Conservation (phyloP, 53 echinoderm and acorn worm genomes). For the Echinarachnius parma region DNA sequence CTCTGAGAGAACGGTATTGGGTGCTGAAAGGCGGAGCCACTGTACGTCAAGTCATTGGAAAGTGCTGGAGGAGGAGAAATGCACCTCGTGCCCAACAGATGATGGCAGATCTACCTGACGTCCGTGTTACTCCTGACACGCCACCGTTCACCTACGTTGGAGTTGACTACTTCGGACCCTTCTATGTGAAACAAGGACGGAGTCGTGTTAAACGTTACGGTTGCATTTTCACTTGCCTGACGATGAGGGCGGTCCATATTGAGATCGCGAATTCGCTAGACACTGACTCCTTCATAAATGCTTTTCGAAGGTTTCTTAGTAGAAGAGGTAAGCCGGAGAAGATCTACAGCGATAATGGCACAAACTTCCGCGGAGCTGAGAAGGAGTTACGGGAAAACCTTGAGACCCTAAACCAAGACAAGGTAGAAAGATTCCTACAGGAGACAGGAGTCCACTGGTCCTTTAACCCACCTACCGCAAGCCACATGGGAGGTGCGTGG, state of each 20-base stretch:
- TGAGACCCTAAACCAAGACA: constrained; percentile 28
- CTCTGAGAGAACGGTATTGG: too few relatives aligned
- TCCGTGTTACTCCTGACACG: constrained; percentile 41
- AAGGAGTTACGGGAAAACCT: constrained; percentile 51
- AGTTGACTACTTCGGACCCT: constrained; percentile 65
- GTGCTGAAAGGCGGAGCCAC: too few relatives aligned
- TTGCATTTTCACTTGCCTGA: constrained; percentile 65
- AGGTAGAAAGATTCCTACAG: constrained; percentile 28
- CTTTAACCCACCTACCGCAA: constrained; percentile 67
- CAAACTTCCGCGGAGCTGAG: constrained; percentile 71
- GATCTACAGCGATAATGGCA: constrained; percentile 73
- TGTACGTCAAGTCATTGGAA: too few relatives aligned
- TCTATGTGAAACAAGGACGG: constrained; percentile 59
- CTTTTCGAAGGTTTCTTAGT: constrained; percentile 58
- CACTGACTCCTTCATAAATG: constrained; percentile 62
- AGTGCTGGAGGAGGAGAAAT: too few relatives aligned
- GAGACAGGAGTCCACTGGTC: constrained; percentile 57
- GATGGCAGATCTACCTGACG: too few relatives aligned
- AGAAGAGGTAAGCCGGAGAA: constrained; percentile 49
- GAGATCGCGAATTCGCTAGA: constrained; percentile 58
- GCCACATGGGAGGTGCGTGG: constrained; percentile 73
- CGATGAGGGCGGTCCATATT: constrained; percentile 60
- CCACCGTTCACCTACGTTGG: constrained; percentile 65
- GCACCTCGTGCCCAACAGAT: too few relatives aligned
- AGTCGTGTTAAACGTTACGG: constrained; percentile 57